These are phyloP conservation scores for Pseudomyrmex pallidus DNA, from an alignment of 1,140 invertebrate species.

Conservation along the genomic window DNA sequence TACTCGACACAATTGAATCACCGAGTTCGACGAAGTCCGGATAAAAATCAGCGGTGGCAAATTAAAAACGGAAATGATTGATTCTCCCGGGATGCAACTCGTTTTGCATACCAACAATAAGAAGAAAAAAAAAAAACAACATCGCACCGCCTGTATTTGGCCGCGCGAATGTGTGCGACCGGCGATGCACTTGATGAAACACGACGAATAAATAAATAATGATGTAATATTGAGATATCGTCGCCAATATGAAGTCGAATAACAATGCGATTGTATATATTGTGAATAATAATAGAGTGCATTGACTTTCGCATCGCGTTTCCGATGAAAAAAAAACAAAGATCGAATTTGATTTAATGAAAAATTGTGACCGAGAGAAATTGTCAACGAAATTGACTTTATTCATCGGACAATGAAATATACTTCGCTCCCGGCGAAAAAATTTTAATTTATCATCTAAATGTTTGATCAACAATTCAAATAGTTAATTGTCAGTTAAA, in stretches of 20 bases:
- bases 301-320: background rate
- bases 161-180: background rate
- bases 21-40: background rate
- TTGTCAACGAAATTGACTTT: too few relatives aligned
- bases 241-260: background rate
- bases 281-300: constrained; percentile 13
- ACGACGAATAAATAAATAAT: constrained; percentile 53
- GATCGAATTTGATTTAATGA: background rate
- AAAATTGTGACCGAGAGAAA: background rate
- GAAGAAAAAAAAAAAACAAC: constrained; percentile 4
- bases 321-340: background rate
- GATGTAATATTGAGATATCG: constrained; percentile 40
- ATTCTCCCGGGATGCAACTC: constrained; percentile 20
- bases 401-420: too few relatives aligned
- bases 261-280: constrained; percentile 27
- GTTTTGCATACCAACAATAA: background rate
- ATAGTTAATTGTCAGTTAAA: too few relatives aligned
- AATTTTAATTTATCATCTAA: too few relatives aligned
- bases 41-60: background rate
- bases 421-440: too few relatives aligned
- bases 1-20: too few relatives aligned
- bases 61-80: constrained; percentile 49
- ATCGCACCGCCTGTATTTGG: background rate
- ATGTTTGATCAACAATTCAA: too few relatives aligned
- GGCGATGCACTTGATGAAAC: background rate